These are phyloP conservation scores for Cyphotilapia sp. DNA, from an alignment of 2,113 vertebrate genomes.

Conservation along the genomic window DNA sequence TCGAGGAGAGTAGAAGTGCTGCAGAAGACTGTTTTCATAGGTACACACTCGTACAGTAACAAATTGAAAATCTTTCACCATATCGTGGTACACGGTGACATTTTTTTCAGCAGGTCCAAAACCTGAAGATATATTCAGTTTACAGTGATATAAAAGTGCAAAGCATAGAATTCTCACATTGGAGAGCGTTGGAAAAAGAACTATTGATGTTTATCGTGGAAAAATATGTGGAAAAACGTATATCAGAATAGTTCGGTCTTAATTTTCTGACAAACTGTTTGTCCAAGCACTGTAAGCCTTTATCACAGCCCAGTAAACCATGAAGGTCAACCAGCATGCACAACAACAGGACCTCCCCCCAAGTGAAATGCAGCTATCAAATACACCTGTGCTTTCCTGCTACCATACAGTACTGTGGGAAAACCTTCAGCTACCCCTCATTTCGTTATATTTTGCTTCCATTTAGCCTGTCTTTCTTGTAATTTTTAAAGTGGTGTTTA, in stretches of 20 bases:
- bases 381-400: not conserved
- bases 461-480: not conserved
- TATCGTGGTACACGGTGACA: not conserved
- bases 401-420: not conserved
- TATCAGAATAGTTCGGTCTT: not conserved
- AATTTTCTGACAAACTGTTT: not conserved
- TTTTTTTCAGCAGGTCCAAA: not conserved
- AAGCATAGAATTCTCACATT: not conserved
- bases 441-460: not conserved
- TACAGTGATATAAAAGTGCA: not conserved
- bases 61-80: not conserved
- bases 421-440: not conserved
- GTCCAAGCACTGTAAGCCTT: not conserved
- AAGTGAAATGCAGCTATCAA: not conserved
- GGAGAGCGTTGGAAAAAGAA: not conserved
- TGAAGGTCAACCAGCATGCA: not conserved
- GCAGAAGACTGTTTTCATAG: not conserved
- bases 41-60: not conserved
- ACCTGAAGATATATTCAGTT: not conserved
- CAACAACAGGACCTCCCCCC: not conserved
- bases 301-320: not conserved
- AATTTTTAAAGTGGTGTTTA: not conserved
- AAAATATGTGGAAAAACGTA: not conserved
- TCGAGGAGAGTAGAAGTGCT: not conserved
- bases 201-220: accelerated